A percentile compares a stretch with the other conserved stretches of the same genome.
Evolutionary conservation across 2,888 invertebrate genomes (phyloP).

Genomic region (Acleris emargana): DNA sequence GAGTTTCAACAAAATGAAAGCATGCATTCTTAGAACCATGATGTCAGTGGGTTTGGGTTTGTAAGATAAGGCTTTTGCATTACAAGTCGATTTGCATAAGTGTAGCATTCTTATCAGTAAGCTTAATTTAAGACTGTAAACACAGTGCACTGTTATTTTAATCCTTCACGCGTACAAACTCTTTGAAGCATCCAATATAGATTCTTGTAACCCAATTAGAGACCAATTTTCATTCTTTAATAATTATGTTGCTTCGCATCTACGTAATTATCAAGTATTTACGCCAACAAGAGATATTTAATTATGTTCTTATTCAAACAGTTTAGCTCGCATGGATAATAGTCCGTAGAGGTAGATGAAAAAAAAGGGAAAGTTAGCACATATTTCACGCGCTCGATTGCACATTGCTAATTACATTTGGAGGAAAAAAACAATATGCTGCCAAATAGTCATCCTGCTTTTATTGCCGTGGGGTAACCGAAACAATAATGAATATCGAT

Average conservation of each 20-base stretch:
- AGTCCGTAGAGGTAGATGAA: background rate
- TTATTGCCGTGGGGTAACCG: constrained; percentile 12
- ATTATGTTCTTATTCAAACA: constrained; percentile 2
- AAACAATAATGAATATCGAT: constrained; percentile 18
- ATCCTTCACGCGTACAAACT: background rate
- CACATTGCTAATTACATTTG: constrained; percentile 29
- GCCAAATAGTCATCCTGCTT: constrained; percentile 24
- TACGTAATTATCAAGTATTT: constrained; percentile 6
- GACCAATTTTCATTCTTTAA: constrained; percentile 25
- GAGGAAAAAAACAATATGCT: constrained; percentile 19
- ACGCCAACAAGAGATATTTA: background rate
- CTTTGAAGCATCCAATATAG: background rate
- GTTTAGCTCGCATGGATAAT: constrained; percentile 5
- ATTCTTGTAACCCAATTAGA: constrained; percentile 20
- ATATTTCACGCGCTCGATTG: constrained; percentile 34
- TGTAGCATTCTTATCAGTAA: no score
- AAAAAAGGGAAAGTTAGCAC: constrained; percentile 38
- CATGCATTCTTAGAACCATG: background rate
- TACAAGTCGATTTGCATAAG: background rate
- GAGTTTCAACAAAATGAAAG: no score
- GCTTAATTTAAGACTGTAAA: no score
- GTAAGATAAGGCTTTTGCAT: constrained; percentile 10
- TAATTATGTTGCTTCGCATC: constrained; percentile 20
- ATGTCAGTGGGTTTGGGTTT: background rate
- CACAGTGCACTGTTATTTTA: no score